These are phyloP conservation scores for Thomomys bottae DNA, from an alignment of 2,113 vertebrate species.

Conservation along the genomic window DNA sequence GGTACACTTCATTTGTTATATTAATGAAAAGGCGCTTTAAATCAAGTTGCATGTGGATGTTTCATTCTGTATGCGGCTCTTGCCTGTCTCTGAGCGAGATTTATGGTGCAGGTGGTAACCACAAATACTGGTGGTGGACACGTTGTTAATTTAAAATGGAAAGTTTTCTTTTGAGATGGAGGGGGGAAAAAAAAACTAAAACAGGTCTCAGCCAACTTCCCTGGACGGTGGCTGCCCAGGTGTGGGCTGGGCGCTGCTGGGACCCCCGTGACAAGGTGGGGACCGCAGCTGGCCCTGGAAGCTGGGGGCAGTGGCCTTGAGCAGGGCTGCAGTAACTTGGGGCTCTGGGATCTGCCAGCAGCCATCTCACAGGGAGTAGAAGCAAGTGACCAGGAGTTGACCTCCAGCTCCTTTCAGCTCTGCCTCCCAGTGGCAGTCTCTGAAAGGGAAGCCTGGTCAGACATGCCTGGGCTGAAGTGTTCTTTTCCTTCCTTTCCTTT, in stretches of 20 bases:
- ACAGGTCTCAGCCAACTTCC: background rate
- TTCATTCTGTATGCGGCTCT: conserved; percentile 68
- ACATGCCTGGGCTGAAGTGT: background rate
- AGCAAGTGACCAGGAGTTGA: no score
- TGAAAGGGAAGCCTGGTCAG: background rate
- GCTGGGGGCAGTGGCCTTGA: fast-evolving
- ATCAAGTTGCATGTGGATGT: conserved; percentile 71
- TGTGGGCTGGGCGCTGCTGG: no score
- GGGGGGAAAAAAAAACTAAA: background rate
- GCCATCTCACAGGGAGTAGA: no score
- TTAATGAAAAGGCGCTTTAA: conserved; percentile 76
- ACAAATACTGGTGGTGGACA: conserved; percentile 64
- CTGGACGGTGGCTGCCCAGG: fast-evolving
- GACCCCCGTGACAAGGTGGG: fast-evolving
- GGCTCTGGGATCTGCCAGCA: no score
- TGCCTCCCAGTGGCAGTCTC: background rate
- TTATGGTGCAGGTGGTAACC: conserved; percentile 62
- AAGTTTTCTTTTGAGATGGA: conserved; percentile 52
- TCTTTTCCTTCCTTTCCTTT: no score
- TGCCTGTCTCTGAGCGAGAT: conserved; percentile 60
- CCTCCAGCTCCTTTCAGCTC: background rate
- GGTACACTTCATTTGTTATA: conserved; percentile 78
- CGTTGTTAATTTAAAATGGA: conserved; percentile 57
- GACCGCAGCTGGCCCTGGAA: fast-evolving
- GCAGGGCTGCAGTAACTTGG: fast-evolving